Evolutionary conservation across 2,797 vertebrate genomes (phyloP).

Genomic region (Tragopan temminckii): DNA sequence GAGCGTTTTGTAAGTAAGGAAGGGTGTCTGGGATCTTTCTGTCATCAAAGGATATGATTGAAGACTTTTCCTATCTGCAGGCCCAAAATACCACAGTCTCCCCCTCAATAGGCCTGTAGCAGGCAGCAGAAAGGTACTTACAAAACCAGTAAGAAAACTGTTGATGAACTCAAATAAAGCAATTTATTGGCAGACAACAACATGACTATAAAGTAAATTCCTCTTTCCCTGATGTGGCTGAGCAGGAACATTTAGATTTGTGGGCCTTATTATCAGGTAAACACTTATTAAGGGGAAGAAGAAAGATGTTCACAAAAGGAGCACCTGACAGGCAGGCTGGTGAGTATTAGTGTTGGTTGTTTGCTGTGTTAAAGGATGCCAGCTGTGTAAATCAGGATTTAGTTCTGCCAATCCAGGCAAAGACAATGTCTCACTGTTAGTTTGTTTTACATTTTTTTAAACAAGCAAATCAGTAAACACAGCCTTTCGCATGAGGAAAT

Average conservation of each 20-base stretch:
- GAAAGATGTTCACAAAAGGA: background rate
- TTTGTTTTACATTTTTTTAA: constrained; percentile 32
- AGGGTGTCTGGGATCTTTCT: background rate
- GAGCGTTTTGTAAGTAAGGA: background rate
- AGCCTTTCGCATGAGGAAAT: background rate
- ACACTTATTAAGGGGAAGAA: background rate
- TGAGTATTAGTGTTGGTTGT: background rate
- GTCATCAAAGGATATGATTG: background rate
- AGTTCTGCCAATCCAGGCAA: constrained; percentile 24
- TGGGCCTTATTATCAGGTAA: background rate
- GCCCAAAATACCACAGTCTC: background rate
- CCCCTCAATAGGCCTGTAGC: background rate
- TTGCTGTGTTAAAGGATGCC: constrained; percentile 15
- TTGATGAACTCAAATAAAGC: background rate
- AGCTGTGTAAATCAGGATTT: constrained; percentile 42
- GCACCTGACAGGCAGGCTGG: background rate
- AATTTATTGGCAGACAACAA: background rate
- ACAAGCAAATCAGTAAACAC: constrained; percentile 22
- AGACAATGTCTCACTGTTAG: constrained; percentile 18
- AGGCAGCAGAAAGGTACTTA: background rate
- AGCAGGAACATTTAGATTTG: background rate
- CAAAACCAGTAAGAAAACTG: background rate
- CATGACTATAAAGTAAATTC: background rate
- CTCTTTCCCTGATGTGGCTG: background rate
- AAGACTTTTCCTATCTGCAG: background rate